These are phyloP conservation scores for Drosophila paramelanica DNA, from an alignment of 2,888 invertebrate genomes.

Conservation along the genomic window DNA sequence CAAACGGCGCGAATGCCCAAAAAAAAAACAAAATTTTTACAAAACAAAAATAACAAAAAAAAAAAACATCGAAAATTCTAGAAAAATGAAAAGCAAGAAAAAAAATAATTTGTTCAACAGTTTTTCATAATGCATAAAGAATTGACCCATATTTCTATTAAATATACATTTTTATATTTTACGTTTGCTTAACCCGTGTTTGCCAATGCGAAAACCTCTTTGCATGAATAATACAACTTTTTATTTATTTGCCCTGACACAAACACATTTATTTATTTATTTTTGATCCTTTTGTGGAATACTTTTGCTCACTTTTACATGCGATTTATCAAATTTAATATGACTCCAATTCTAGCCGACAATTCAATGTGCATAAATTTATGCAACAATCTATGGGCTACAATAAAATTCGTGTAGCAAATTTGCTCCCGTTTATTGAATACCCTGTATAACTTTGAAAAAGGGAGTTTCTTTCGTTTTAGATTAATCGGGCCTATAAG, in stretches of 20 bases:
- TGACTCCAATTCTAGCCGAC: conserved; percentile 63
- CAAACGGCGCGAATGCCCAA: conserved; percentile 31
- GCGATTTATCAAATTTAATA: conserved; percentile 72
- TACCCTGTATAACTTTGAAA: conserved; percentile 11
- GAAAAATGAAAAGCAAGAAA: background rate
- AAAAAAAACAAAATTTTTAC: conserved; percentile 6
- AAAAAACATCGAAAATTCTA: conserved; percentile 2
- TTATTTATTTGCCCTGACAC: conserved; percentile 19
- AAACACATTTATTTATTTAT: conserved; percentile 1
- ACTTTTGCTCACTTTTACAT: conserved; percentile 44
- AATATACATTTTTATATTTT: conserved; percentile 65
- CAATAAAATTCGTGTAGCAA: conserved; percentile 45
- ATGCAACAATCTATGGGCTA: conserved; percentile 49
- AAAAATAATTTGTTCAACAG: background rate
- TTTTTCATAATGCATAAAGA: conserved; percentile 62
- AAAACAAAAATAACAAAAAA: conserved; percentile 7
- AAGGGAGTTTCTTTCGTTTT: background rate
- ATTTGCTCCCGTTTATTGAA: conserved; percentile 16
- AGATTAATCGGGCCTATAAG: background rate
- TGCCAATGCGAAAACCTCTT: conserved; percentile 57
- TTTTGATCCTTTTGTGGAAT: conserved; percentile 24
- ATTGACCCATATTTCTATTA: conserved; percentile 72
- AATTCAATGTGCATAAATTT: conserved; percentile 65
- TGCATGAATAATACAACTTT: conserved; percentile 57
- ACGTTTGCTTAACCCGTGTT: conserved; percentile 59